Base-by-base conservation (phyloP, 35 echinoderm and acorn worm species). In the Diadema setosum region DNA sequence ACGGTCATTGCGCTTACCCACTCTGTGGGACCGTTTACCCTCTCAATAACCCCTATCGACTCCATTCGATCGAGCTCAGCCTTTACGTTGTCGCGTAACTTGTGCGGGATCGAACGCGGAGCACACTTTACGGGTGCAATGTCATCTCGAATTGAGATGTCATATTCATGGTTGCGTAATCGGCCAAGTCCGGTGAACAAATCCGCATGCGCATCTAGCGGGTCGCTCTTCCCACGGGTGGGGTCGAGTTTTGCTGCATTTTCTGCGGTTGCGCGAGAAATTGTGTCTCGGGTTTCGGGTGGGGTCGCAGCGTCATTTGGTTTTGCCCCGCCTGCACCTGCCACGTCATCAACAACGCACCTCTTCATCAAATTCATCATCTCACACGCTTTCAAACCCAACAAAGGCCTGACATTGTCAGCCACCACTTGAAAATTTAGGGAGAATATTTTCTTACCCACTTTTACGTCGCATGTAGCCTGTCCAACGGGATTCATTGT, bases 1-100 rank as follows among this genome's bases (percentile, higher is more conserved):
- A 90, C 42, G 20, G 73, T 45, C 48, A 82, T 44, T 20, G 67
- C 45, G 39, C 48, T 94, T 1, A 95, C 83, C 93, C 93, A 91
- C 16, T 88, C 61, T 0, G 93, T 93, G 7, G 85, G 91, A 25
- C 42, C 45, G 30, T 70, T 34, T 43, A 81, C 82, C 30, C 55
- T 31, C 59, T 82, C 21, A 34, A 91, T 95, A 5, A 94, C 82
- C 31, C 64, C 82, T 58, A 95, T 18, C 23, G 35, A 14, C 32
- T 82, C 52, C 93, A 95, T 91, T 12, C 84, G 61, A 18, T 87
- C 84, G 15, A 95, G 58, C 39, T 95, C 89, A n/a, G 35, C 37
- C 65, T 87, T 91, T 3, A 95, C 39, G 12, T 91, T 87, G 44
- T 83, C 58, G 8, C 88, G 61, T 20, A 94, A 27, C 36, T 80